Conservation (phyloP, 1,140 invertebrate genomes). For the Rhyacophila brunnea region DNA sequence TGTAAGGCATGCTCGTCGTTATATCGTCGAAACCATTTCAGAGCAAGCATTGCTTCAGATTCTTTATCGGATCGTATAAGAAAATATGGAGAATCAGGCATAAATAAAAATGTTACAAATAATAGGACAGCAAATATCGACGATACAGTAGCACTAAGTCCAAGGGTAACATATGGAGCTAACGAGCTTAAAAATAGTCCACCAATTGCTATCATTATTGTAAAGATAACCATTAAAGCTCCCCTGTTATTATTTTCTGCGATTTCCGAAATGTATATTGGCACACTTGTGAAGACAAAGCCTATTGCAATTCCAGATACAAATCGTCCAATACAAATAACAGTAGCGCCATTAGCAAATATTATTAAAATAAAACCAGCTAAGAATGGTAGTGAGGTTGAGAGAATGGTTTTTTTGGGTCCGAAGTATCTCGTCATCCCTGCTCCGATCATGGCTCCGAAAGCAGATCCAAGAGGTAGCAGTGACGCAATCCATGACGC, state of each 20-base stretch:
- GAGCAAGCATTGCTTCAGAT: conserved; percentile 12
- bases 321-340: conserved; percentile 46
- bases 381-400: conserved; percentile 36
- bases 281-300: conserved; percentile 46
- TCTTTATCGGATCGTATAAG: conserved; percentile 26
- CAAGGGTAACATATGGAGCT: conserved; percentile 24
- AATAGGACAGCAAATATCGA: conserved; percentile 21
- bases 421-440: conserved; percentile 38
- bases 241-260: conserved; percentile 41
- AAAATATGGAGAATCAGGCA: conserved; percentile 31
- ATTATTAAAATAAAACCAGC: conserved; percentile 42
- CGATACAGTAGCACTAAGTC: conserved; percentile 13
- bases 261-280: conserved; percentile 50
- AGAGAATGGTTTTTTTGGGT: conserved; percentile 40
- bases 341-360: conserved; percentile 40
- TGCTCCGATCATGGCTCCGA: conserved; percentile 36
- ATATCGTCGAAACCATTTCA: conserved; percentile 28
- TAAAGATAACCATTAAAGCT: conserved; percentile 26
- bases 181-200: conserved; percentile 16
- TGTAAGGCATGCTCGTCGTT: conserved; percentile 17
- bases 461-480: conserved; percentile 26
- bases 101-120: conserved; percentile 17
- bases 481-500: conserved; percentile 36
- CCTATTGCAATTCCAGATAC: conserved; percentile 48
- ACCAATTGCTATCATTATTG: conserved; percentile 26